phyloP scores from a whole-genome alignment of 1,140 invertebrate species.

The Cotesia typhae region DNA sequence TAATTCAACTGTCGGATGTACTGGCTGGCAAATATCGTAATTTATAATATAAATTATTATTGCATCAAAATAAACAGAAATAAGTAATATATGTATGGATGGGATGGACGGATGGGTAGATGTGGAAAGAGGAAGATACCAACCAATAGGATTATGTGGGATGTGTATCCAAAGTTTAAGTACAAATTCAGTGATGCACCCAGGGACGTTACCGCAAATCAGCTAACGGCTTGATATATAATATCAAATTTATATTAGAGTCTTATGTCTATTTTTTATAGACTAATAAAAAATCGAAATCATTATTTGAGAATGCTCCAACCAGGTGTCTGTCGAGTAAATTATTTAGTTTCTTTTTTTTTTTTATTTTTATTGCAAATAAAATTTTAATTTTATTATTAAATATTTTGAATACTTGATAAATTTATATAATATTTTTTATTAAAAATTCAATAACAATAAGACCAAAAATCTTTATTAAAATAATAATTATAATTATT shows the following conservation, averaged over 20 bases:
- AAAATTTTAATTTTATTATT: constrained; percentile 14
- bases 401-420: neutral
- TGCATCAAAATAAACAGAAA: neutral
- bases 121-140: neutral
- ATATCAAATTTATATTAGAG: constrained; percentile 23
- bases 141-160: no score
- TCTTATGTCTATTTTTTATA: constrained; percentile 13
- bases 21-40: no score
- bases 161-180: constrained; percentile 1
- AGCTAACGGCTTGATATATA: constrained; percentile 14
- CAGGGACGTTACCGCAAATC: constrained; percentile 29
- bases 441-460: no score
- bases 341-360: neutral
- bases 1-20: no score
- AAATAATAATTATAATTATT: no score
- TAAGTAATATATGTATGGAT: no score
- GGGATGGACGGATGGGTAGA: no score
- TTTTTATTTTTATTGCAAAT: neutral
- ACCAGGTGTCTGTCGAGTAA: neutral
- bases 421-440: no score
- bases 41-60: no score
- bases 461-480: no score
- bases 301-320: neutral
- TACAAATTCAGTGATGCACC: constrained; percentile 37
- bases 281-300: constrained; percentile 5